A percentile compares a stretch with the other conserved stretches of the same genome.
Evolutionary conservation across 2,113 vertebrate species (phyloP).

Genomic region (Bubo scandiacus): DNA sequence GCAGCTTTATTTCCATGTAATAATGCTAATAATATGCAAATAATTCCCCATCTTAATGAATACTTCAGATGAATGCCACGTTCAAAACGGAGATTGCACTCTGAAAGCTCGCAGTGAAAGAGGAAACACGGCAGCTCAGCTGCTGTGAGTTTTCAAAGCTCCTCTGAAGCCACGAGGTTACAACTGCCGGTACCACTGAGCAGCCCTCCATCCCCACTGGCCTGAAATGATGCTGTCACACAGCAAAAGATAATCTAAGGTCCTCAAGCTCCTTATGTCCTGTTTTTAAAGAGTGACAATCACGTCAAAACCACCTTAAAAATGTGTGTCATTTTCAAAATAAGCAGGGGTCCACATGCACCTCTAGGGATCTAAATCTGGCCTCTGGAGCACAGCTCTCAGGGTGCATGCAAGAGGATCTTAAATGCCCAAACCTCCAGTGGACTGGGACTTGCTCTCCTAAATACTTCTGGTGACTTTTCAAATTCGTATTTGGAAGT

Average conservation of each 20-base stretch:
- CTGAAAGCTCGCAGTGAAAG: not conserved
- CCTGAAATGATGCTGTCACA: not conserved
- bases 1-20: slow-evolving; percentile 49
- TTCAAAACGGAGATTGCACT: not conserved
- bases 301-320: not conserved
- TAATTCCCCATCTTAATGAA: slow-evolving; percentile 54
- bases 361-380: fast-evolving
- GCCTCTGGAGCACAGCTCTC: not conserved
- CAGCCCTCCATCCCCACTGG: not conserved
- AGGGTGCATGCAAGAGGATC: not conserved
- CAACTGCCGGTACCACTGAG: not conserved
- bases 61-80: slow-evolving; percentile 11
- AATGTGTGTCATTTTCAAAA: fast-evolving
- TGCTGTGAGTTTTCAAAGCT: not conserved
- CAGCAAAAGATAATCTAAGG: not conserved
- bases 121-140: not conserved
- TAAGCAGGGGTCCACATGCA: fast-evolving
- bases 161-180: not conserved
- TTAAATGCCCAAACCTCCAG: not conserved
- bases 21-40: slow-evolving; percentile 68
- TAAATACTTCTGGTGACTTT: not conserved
- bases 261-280: not conserved
- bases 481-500: not conserved
- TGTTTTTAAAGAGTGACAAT: not conserved
- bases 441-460: not conserved